Base-by-base conservation (phyloP, 2,888 invertebrate genomes). In the Charanyca ferruginea region DNA sequence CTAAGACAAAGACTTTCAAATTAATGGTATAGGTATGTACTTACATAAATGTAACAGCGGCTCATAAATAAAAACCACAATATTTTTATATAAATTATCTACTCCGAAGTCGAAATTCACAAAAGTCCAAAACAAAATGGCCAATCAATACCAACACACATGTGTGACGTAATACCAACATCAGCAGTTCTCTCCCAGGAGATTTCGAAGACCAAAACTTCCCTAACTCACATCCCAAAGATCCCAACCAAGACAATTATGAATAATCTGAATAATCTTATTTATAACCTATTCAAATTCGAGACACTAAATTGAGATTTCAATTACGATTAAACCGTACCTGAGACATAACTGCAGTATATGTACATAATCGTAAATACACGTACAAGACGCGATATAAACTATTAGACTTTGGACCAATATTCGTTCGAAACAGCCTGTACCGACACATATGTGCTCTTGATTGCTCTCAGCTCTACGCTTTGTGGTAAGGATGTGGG, bases 401-500 rank as follows among this genome's bases (percentile, higher is more conserved):
- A 69, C 70, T 58, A 63, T 61, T 64, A 68, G 48, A 20, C 48
- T 59, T 16, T 41, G 23, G 49, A 64, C 51, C 69, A 66, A 73
- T 83, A 84, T 83, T 74, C 60, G 65, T 81, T 64, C 23, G 59
- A 23, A 42, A 47, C 61, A 68, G 75, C 32, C 63, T 66, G 80
- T n/a, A 35, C 4, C 81, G 73, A 73, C 78, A 81, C 80, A 84
- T 79, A 83, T 85, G 84, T 81, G 84, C 69, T n/a, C 79, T 78
- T 83, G 87, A 86, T 85, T 85, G 78, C 80, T 77, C 65, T 66
- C 86, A 61, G 71, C 80, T 77, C 75, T 75, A 66, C 77, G 62
- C 55, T 61, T 65, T 65, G 60, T 25, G 55, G 48, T 59, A 23
- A 13, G 62, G 77, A 64, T 48, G 47, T 67, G 45, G 38, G 57